These are phyloP conservation scores for Merops nubicus DNA, from an alignment of 2,113 vertebrate species.

Conservation along the genomic window DNA sequence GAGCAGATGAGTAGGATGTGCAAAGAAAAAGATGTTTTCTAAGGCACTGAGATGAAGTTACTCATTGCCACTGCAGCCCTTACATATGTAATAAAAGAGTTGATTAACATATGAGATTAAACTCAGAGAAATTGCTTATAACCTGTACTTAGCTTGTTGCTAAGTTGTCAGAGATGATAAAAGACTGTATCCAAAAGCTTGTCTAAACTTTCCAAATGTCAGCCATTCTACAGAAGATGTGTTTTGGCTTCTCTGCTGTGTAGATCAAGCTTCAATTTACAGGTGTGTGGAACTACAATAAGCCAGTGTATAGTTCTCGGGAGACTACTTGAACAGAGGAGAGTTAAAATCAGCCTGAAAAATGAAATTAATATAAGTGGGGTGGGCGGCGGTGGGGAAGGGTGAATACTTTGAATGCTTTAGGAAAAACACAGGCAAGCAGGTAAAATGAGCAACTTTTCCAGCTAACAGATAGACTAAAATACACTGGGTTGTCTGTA, in stretches of 20 bases:
- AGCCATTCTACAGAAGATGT: neutral
- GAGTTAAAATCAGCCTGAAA: neutral
- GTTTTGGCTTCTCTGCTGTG: neutral
- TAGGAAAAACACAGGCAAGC: neutral
- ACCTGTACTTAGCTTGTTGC: constrained; percentile 28
- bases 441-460: neutral
- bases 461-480: neutral
- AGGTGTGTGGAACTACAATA: neutral
- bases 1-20: constrained; percentile 11
- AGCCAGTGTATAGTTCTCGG: neutral
- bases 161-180: constrained; percentile 7
- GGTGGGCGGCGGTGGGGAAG: neutral
- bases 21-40: neutral
- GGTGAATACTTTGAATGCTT: neutral
- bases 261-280: neutral
- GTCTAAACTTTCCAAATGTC: neutral
- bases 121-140: constrained; percentile 37
- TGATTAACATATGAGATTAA: constrained; percentile 62
- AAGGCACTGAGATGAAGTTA: neutral
- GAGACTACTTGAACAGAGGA: neutral
- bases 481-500: neutral
- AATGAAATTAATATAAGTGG: neutral
- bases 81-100: constrained; percentile 18
- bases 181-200: neutral
- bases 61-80: constrained; percentile 22